phyloP scores from a whole-genome alignment of 2,797 vertebrate genomes.

The Fratercula arctica region DNA sequence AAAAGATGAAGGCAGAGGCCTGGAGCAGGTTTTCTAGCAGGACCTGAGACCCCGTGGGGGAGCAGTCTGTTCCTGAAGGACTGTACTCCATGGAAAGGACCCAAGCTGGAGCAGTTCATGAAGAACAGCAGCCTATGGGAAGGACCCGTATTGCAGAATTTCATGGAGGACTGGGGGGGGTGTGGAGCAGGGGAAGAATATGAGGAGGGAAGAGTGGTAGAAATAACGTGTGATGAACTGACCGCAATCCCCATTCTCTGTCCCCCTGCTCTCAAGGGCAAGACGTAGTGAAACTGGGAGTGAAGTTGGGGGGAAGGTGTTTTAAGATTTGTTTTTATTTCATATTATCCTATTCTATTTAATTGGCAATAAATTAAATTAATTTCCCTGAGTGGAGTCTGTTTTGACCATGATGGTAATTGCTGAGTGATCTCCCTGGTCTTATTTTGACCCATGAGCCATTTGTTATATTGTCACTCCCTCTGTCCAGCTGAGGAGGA shows the following conservation, averaged over 20 bases:
- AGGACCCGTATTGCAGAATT: rapidly evolving
- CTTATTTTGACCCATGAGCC: rapidly evolving
- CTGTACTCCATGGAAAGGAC: background rate
- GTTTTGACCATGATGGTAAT: background rate
- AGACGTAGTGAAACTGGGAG: background rate
- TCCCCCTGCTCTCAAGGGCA: background rate
- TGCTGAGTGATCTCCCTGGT: background rate
- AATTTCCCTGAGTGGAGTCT: background rate
- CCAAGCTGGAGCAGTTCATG: rapidly evolving
- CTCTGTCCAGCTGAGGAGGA: background rate
- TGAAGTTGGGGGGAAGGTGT: background rate
- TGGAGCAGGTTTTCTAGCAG: background rate
- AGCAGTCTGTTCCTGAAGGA: background rate
- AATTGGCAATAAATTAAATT: background rate
- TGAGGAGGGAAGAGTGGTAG: background rate
- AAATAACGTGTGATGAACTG: background rate
- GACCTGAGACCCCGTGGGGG: background rate
- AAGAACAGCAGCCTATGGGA: background rate
- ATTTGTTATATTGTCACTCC: background rate
- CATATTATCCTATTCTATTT: background rate
- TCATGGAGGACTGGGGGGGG: rapidly evolving
- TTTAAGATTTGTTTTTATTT: background rate
- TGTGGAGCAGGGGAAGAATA: background rate
- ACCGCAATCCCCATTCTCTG: rapidly evolving
- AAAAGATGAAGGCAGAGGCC: background rate